A percentile compares a stretch with the other conserved stretches of the same genome.
phyloP scores from a whole-genome alignment of 1,140 invertebrate genomes.

The Pogonognathellus flavescens region DNA sequence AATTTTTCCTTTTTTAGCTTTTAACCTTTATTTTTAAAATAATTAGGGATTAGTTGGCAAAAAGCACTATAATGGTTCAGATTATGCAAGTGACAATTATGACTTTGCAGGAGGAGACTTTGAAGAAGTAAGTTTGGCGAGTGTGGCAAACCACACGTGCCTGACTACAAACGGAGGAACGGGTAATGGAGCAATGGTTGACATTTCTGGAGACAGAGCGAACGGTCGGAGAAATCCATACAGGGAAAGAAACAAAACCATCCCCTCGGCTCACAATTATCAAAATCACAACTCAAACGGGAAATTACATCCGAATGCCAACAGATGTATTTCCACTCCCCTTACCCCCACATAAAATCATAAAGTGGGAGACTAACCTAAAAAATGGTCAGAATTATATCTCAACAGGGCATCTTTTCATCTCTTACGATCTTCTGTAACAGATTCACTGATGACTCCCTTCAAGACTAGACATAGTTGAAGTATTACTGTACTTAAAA shows the following conservation, averaged over 20 bases:
- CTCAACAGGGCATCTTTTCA: too few species aligned
- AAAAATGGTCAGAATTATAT: not conserved
- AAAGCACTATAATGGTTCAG: too few species aligned
- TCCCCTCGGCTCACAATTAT: constrained; percentile 42
- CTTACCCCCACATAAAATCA: constrained; percentile 23
- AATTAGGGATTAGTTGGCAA: too few species aligned
- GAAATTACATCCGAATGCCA: not conserved
- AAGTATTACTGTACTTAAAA: not conserved
- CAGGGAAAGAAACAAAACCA: constrained; percentile 61
- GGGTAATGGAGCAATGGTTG: constrained; percentile 59
- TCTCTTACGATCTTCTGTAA: not conserved
- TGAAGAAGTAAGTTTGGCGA: constrained; percentile 66
- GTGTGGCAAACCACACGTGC: constrained; percentile 65
- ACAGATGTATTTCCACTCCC: not conserved
- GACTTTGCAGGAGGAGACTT: constrained; percentile 60
- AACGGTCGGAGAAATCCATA: constrained; percentile 42
- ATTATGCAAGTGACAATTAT: too few species aligned
- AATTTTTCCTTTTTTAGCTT: constrained; percentile 15
- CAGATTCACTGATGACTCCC: not conserved
- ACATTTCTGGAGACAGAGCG: constrained; percentile 55
- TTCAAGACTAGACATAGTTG: not conserved
- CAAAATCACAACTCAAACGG: constrained; percentile 34
- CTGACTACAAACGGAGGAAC: constrained; percentile 59
- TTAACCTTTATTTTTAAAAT: not conserved
- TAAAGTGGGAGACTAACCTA: not conserved